A percentile compares a stretch with the other conserved stretches of the same genome.
Conservation (phyloP, 1,140 invertebrate genomes). For the Drosophila tsacasi region DNA sequence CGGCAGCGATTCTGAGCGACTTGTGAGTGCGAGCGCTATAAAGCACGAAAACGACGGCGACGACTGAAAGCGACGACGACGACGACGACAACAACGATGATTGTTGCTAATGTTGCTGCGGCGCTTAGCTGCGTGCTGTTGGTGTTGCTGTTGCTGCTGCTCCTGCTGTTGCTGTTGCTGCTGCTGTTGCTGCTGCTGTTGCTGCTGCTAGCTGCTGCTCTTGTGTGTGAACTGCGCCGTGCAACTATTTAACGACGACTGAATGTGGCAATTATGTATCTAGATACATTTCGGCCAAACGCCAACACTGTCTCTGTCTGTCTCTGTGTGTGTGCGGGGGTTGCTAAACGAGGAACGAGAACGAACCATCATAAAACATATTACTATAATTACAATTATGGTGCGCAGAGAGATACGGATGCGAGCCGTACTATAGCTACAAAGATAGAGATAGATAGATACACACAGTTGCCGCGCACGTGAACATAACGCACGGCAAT, state of each 20-base stretch:
- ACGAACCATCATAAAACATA: slow-evolving; percentile 83
- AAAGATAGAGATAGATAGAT: slow-evolving; percentile 42
- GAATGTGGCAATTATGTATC: slow-evolving; percentile 85
- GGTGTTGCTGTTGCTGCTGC: slow-evolving; percentile 35
- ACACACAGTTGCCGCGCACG: slow-evolving; percentile 69
- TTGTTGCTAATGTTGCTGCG: slow-evolving; percentile 46
- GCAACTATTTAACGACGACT: slow-evolving; percentile 85
- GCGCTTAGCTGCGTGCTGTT: slow-evolving; percentile 26
- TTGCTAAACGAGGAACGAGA: slow-evolving; percentile 73
- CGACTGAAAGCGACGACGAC: slow-evolving; percentile 48
- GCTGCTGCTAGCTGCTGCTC: slow-evolving; percentile 29
- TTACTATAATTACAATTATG: slow-evolving; percentile 84
- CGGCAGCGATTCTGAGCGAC: slow-evolving; percentile 78
- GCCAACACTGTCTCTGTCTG: slow-evolving; percentile 49
- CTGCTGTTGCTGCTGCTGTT: slow-evolving; percentile 26
- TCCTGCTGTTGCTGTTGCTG: slow-evolving; percentile 28
- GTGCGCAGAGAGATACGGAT: slow-evolving; percentile 50
- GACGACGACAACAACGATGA: slow-evolving; percentile 47
- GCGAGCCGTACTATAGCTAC: slow-evolving; percentile 12
- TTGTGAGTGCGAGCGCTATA: slow-evolving; percentile 77
- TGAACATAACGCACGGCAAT: slow-evolving; percentile 77
- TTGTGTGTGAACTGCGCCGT: slow-evolving; percentile 79
- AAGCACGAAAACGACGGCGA: slow-evolving; percentile 74
- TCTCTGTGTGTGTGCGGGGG: slow-evolving; percentile 56
- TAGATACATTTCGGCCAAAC: slow-evolving; percentile 85